Base-by-base conservation (phyloP, 1,140 invertebrate species). In the Tetragonula clypearis region DNA sequence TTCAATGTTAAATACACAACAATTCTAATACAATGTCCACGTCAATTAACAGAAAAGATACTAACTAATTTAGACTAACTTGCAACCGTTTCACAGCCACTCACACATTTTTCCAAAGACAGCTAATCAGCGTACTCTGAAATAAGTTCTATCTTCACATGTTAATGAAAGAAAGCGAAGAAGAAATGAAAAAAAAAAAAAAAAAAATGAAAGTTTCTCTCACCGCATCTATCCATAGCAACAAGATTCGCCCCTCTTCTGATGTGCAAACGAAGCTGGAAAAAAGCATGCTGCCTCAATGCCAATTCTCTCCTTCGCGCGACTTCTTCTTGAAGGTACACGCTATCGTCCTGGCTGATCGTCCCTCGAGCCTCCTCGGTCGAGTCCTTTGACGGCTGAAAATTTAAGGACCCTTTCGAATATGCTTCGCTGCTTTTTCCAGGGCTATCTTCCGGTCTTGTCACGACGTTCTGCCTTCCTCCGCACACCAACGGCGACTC, bases 191-290 rank as follows among this genome's bases (percentile, higher is more conserved):
- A 41, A 35, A 49, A 35, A 55, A 30, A 53, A 30, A 0, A 14
- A 49, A 9, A 41, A 35, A 49, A 35, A 55, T 68, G 62, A 15
- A 94, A 62, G 55, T 11, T 60, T 62, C 23, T 86, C 96, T 96
- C 95, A 99, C 98, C 99, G 95, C 98, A 98, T 94, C 98, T 98
- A 94, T 99, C 98, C 96, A 98, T 98, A 49, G 98, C 98, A 41
- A 98, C 97, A 90, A 99, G 96, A 94, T 99, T 98, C 92, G 96
- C 96, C 68, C 98, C 99, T 92, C 97, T 96, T 91, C 97, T 97
- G 79, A 99, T 96, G 94, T 98, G 97, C 87, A 99, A 96, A 86
- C 98, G 97, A 68, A 99, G 96, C 93, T 98, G 97, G 95, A 98
- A 99, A 95, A 99, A 99, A 68, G 98, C 97, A 95, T 98, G 97